Percentiles rank a stretch among this genome's conserved stretches.
phyloP scores from a whole-genome alignment of 1,140 invertebrate species.

The Bombus sibiricus region DNA sequence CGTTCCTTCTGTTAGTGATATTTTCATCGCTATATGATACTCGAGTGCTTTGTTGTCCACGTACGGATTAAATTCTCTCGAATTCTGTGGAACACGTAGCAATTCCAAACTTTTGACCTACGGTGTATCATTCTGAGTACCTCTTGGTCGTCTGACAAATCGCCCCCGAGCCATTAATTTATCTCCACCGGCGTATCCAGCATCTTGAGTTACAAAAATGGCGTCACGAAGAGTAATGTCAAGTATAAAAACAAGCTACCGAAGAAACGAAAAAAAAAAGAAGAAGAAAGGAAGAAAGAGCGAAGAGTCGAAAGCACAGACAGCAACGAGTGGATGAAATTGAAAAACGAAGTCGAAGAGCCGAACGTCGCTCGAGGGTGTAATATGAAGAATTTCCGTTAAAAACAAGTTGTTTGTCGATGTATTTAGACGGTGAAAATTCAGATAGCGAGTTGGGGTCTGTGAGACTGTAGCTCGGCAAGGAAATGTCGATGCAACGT shows the following conservation, averaged over 20 bases:
- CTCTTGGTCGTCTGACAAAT: neutral
- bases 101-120: neutral
- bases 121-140: neutral
- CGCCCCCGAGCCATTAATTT: neutral
- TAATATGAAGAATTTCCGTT: neutral
- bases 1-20: neutral
- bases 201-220: neutral
- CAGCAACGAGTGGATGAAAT: neutral
- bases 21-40: neutral
- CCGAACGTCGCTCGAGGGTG: neutral
- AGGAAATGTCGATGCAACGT: neutral
- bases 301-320: neutral
- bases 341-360: neutral
- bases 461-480: no score
- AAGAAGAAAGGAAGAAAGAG: accelerated
- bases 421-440: neutral
- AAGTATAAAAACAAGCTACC: no score
- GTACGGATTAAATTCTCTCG: neutral
- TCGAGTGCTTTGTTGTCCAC: neutral
- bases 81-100: neutral
- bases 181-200: neutral
- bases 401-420: neutral
- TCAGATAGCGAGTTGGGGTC: no score
- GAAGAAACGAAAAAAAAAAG: neutral
- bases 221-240: neutral